phyloP scores from a whole-genome alignment of 2,797 vertebrate species.

The Podargus strigoides region DNA sequence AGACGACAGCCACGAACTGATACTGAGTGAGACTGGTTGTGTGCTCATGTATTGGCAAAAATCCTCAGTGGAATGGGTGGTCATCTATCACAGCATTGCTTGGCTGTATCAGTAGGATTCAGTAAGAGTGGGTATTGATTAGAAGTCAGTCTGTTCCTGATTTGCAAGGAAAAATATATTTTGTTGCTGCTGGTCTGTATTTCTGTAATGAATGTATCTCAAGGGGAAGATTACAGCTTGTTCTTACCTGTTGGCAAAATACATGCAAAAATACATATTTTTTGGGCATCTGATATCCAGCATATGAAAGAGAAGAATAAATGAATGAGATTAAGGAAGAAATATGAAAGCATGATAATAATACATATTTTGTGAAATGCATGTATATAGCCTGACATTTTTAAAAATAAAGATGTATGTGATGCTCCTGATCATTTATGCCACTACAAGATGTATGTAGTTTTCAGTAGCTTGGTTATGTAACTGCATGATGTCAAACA shows the following conservation, averaged over 20 bases:
- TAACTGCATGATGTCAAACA: neutral
- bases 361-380: neutral
- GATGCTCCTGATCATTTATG: neutral
- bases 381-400: neutral
- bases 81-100: neutral
- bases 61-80: neutral
- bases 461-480: neutral
- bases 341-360: neutral
- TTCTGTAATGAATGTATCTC: neutral
- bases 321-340: neutral
- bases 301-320: neutral
- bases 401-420: neutral
- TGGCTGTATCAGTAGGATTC: neutral
- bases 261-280: neutral
- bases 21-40: neutral
- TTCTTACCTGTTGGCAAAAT: neutral
- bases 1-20: neutral
- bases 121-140: neutral
- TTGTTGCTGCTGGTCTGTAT: neutral
- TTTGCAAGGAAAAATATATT: neutral
- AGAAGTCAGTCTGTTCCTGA: neutral
- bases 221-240: neutral
- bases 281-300: neutral
- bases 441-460: neutral
- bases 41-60: neutral